phyloP scores from a whole-genome alignment of 2,888 invertebrate genomes.

The Oeneis ivallda region DNA sequence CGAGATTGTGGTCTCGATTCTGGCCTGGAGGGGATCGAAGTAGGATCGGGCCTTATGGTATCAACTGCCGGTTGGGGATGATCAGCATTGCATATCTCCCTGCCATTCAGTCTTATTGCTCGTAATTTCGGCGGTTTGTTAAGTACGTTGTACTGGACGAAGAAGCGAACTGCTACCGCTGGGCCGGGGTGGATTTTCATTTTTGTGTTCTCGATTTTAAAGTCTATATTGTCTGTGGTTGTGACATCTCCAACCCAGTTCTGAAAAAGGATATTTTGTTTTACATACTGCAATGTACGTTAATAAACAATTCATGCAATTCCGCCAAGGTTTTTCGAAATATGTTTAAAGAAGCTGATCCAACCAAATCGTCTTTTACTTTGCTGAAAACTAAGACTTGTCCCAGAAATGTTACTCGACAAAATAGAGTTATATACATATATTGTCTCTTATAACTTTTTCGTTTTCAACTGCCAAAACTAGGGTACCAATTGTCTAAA shows the following conservation, averaged over 20 bases:
- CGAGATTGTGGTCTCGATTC: slow-evolving; percentile 16
- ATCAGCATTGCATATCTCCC: slow-evolving; percentile 80
- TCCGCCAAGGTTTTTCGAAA: no score
- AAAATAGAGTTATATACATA: no score
- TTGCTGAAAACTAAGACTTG: no score
- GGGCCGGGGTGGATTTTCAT: slow-evolving; percentile 81
- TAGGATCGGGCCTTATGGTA: slow-evolving; percentile 36
- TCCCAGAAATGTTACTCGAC: no score
- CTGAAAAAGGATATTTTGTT: slow-evolving; percentile 50
- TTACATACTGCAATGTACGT: neutral
- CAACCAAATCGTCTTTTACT: no score
- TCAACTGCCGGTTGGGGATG: slow-evolving; percentile 55
- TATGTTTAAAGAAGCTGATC: no score
- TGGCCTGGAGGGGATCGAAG: slow-evolving; percentile 22
- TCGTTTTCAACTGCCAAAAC: no score
- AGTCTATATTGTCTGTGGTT: slow-evolving; percentile 81
- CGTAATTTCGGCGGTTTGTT: slow-evolving; percentile 73
- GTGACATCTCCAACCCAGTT: slow-evolving; percentile 83
- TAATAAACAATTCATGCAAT: no score
- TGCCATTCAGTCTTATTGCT: slow-evolving; percentile 80
- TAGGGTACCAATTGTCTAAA: no score
- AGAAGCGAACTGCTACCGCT: slow-evolving; percentile 80
- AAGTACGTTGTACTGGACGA: slow-evolving; percentile 80
- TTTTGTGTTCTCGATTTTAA: slow-evolving; percentile 81
- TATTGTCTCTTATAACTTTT: no score